Percentiles rank a stretch among this genome's conserved stretches.
Evolutionary conservation across 2,797 vertebrate genomes (phyloP).

Genomic region (Peromyscus attwateri): DNA sequence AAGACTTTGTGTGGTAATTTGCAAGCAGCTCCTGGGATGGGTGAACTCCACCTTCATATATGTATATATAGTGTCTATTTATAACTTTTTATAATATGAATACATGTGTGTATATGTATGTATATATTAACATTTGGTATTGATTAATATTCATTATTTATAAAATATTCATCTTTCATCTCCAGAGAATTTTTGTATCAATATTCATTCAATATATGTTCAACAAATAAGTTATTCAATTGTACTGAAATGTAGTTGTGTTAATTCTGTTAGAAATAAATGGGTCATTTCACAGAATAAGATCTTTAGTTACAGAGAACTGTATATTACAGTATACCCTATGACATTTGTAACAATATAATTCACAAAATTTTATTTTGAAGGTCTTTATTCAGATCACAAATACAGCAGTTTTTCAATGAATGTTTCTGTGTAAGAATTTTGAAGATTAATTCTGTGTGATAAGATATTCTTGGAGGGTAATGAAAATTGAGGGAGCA

Average conservation of each 20-base stretch:
- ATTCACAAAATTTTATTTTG: constrained; percentile 56
- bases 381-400: constrained; percentile 64
- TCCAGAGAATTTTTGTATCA: neutral
- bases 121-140: neutral
- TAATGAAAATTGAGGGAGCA: constrained; percentile 50
- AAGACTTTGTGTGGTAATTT: neutral
- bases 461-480: neutral
- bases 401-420: neutral
- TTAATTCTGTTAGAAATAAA: constrained; percentile 63
- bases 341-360: constrained; percentile 59
- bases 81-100: neutral
- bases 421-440: constrained; percentile 3
- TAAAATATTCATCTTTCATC: neutral
- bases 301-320: constrained; percentile 30
- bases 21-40: neutral
- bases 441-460: constrained; percentile 46
- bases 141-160: neutral
- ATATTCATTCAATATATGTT: neutral
- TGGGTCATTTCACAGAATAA: constrained; percentile 13
- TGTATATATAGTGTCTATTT: neutral
- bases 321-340: constrained; percentile 61
- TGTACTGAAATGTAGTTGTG: constrained; percentile 36
- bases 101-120: neutral
- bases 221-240: constrained; percentile 60
- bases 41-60: neutral